Evolutionary conservation across 2,797 vertebrate species (phyloP).

Genomic region (Falco novaeseelandiae): DNA sequence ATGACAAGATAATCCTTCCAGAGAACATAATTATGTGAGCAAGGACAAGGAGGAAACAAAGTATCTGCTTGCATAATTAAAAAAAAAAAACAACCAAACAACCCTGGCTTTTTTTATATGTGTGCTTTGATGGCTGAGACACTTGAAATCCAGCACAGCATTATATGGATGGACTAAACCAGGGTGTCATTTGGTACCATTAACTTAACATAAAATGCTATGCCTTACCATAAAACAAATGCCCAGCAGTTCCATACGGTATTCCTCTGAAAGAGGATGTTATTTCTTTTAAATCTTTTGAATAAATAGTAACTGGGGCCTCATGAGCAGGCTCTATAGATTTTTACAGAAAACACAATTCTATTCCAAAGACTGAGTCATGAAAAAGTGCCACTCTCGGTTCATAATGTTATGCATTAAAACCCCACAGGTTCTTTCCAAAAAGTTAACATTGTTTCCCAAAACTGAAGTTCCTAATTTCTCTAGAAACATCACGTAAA

Average conservation of each 20-base stretch:
- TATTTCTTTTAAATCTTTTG: not conserved
- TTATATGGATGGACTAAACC: not conserved
- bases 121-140: not conserved
- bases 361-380: not conserved
- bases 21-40: not conserved
- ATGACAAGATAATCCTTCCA: not conserved
- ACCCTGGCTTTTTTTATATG: not conserved
- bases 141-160: not conserved
- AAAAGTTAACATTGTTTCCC: not conserved
- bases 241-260: not conserved
- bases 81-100: not conserved
- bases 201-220: not conserved
- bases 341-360: not conserved
- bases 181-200: not conserved
- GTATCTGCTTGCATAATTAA: not conserved
- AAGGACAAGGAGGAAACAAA: not conserved
- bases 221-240: not conserved
- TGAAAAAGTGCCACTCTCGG: not conserved
- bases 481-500: not conserved
- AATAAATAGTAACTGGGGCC: not conserved
- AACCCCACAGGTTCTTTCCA: not conserved
- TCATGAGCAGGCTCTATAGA: not conserved
- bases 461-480: not conserved
- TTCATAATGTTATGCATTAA: not conserved
- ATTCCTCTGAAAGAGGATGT: not conserved